Percentiles rank a stretch among this genome's conserved stretches.
These are phyloP conservation scores for Parelbella ahira DNA, from an alignment of 2,888 invertebrate genomes.

Conservation along the genomic window DNA sequence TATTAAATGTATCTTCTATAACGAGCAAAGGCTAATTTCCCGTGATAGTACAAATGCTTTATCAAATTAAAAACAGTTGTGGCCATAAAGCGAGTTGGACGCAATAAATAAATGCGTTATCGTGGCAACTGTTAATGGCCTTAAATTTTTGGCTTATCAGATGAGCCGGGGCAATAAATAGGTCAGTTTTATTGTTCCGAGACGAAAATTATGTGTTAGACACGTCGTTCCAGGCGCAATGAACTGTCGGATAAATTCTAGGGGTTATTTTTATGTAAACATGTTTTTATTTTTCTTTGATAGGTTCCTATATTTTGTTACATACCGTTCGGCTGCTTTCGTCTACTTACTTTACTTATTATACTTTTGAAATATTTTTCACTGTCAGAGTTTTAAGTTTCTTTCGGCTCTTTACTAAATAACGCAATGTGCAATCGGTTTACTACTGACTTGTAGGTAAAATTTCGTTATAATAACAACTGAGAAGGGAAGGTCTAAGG, in stretches of 20 bases:
- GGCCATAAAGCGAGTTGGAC: constrained; percentile 25
- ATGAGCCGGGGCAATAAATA: constrained; percentile 63
- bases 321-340: too few species aligned
- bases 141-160: constrained; percentile 61
- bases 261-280: constrained; percentile 25
- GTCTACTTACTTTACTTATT: too few species aligned
- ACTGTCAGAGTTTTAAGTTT: too few species aligned
- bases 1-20: too few species aligned
- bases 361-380: too few species aligned
- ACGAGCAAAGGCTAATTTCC: constrained; percentile 15
- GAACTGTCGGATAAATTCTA: constrained; percentile 39
- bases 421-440: too few species aligned
- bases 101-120: constrained; percentile 38
- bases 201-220: constrained; percentile 54
- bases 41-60: constrained; percentile 24
- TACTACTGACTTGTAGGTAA: too few species aligned
- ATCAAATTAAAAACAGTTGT: constrained; percentile 31
- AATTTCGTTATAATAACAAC: too few species aligned
- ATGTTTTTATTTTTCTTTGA: too few species aligned
- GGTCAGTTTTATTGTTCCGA: constrained; percentile 65
- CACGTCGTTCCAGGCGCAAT: constrained; percentile 46
- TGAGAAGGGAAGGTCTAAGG: too few species aligned
- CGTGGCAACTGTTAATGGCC: constrained; percentile 61
- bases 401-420: too few species aligned
- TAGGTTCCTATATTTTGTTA: too few species aligned